Conservation (phyloP, 2,888 invertebrate species). For the Synanthedon myopaeformis region DNA sequence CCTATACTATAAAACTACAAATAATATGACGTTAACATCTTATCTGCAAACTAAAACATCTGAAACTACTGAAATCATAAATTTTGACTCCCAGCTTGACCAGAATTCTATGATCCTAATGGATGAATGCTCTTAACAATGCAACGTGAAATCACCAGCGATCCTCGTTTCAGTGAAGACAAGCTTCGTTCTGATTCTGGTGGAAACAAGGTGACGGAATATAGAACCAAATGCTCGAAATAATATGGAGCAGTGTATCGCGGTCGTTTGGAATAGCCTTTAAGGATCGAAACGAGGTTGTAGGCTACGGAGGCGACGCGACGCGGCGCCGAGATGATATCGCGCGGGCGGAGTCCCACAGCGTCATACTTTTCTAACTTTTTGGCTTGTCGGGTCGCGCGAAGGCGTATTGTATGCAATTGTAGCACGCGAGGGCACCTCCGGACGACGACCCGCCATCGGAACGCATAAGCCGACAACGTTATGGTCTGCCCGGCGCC, state of each 20-base stretch:
- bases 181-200: too few species aligned
- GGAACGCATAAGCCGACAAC: slow-evolving; percentile 59
- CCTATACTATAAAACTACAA: too few species aligned
- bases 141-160: too few species aligned
- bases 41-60: too few species aligned
- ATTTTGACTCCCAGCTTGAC: too few species aligned
- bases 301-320: slow-evolving; percentile 14
- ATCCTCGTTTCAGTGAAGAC: too few species aligned
- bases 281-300: slow-evolving; percentile 31
- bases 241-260: slow-evolving; percentile 13
- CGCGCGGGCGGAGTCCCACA: slow-evolving; percentile 26
- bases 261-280: slow-evolving; percentile 32
- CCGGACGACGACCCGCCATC: slow-evolving; percentile 58
- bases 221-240: too few species aligned
- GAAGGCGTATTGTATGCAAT: slow-evolving; percentile 63
- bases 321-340: slow-evolving; percentile 51
- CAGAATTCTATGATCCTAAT: too few species aligned
- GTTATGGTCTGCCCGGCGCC: slow-evolving; percentile 57
- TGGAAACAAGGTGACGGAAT: too few species aligned
- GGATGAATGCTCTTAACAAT: too few species aligned
- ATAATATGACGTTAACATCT: too few species aligned
- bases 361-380: slow-evolving; percentile 64
- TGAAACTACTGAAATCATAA: too few species aligned
- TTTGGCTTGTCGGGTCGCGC: slow-evolving; percentile 53
- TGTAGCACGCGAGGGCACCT: slow-evolving; percentile 61